Base-by-base conservation (phyloP, 2,888 invertebrate genomes). In the Tromatobia lineatoria region DNA sequence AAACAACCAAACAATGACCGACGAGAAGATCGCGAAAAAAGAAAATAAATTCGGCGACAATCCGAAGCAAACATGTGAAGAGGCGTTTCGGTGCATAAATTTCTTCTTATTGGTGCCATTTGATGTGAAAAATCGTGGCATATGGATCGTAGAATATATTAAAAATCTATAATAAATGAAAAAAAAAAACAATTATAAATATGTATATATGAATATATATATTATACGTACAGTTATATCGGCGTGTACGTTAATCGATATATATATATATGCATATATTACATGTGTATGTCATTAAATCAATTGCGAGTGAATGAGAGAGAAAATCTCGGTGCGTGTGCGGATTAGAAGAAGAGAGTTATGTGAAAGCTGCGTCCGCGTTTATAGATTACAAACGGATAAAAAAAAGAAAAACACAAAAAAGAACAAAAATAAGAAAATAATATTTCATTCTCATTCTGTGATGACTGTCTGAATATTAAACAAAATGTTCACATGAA, bases 391-490 rank as follows among this genome's bases (percentile, higher is more conserved):
- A 78, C 42, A 71, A 70, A 38, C 34, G 34, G 34, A 38, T 38
- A 6, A 6, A 38, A 38, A 70, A 13, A 23, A 20, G 47, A 77
- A 61, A 29, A 79, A 29, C 29, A 29, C 23, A 38, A 54, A 76
- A 66, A 78, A 67, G 29, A 47, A 70, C 74, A 69, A 80, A 86
- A 79, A 86, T 38, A 38, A 38, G 38, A 84, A 70, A 87, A 86
- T 86, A 86, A 91, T 89, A 90, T 92, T 92, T 92, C 91, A 92
- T 92, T 92, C 91, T 91, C 90, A 92, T 92, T 92, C 92, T 92
- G 92, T 92, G 92, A 92, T 92, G 92, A 91, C 89, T 92, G 91
- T 92, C 89, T 90, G 91, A 90, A 90, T 91, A 91, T 87, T 29
- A 15, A 61, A 34, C 11, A 61, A 83, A 87, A 90, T 89, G 89